Evolutionary conservation across 2,797 vertebrate species (phyloP).

Genomic region (Danio kyathit): DNA sequence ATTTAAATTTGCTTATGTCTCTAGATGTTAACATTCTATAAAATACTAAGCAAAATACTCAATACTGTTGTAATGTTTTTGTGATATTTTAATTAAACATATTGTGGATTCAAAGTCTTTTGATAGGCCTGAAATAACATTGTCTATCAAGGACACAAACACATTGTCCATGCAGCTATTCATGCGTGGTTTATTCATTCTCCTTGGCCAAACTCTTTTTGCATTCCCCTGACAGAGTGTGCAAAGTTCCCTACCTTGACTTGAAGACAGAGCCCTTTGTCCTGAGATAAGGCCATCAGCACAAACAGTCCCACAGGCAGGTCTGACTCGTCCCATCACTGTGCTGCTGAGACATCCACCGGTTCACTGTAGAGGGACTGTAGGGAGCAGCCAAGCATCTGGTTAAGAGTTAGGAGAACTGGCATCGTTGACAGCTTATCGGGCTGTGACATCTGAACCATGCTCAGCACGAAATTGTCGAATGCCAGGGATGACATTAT

Average conservation of each 20-base stretch:
- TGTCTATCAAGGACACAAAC: constrained; percentile 6
- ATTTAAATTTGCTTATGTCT: too few relatives aligned
- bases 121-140: background rate
- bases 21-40: too few relatives aligned
- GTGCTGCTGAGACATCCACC: constrained; percentile 30
- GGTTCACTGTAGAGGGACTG: constrained; percentile 19
- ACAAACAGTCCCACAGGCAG: constrained; percentile 27
- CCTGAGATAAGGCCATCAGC: constrained; percentile 56
- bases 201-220: constrained; percentile 28
- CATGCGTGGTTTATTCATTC: constrained; percentile 32
- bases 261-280: constrained; percentile 46
- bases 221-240: constrained; percentile 46
- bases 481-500: constrained; percentile 60
- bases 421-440: constrained; percentile 59
- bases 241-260: constrained; percentile 37
- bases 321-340: constrained; percentile 22
- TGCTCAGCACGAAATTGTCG: constrained; percentile 37
- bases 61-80: too few relatives aligned
- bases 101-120: too few relatives aligned
- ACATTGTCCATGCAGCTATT: background rate
- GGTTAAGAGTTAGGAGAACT: constrained; percentile 36
- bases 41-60: too few relatives aligned
- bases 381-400: constrained; percentile 37
- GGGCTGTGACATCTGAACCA: constrained; percentile 50
- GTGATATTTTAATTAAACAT: too few relatives aligned